Evolutionary conservation across 2,888 invertebrate genomes (phyloP).

Genomic region (Drosophila atripex): DNA sequence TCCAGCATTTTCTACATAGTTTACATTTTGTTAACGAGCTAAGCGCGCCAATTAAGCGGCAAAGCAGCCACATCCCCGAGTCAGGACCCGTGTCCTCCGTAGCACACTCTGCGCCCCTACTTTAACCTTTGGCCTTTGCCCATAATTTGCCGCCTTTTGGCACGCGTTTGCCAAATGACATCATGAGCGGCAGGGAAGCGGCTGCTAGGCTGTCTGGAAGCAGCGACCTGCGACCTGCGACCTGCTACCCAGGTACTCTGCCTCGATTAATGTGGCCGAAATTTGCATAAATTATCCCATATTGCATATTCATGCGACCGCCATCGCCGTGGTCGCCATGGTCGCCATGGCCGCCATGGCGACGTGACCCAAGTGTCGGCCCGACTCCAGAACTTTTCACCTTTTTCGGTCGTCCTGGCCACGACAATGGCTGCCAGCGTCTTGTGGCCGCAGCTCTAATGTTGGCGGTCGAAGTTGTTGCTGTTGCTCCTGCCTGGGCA

Average conservation of each 20-base stretch:
- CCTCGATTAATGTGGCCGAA: conserved; percentile 82
- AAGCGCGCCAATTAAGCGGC: conserved; percentile 76
- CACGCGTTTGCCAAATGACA: conserved; percentile 42
- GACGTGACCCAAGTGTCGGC: conserved; percentile 65
- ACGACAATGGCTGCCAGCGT: conserved; percentile 46
- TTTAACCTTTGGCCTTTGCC: conserved; percentile 59
- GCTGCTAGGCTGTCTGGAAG: not conserved
- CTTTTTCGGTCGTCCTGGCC: conserved; percentile 19
- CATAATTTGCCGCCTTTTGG: conserved; percentile 69
- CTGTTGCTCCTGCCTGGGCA: conserved; percentile 45
- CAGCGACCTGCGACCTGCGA: not conserved
- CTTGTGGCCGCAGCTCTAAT: conserved; percentile 81
- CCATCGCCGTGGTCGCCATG: conserved; percentile 11
- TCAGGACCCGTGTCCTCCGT: conserved; percentile 13
- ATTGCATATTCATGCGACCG: conserved; percentile 83
- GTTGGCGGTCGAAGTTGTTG: conserved; percentile 32
- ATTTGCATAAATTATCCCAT: conserved; percentile 84
- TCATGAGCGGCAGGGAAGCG: conserved; percentile 8
- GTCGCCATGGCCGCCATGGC: conserved; percentile 22
- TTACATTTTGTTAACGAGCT: conserved; percentile 76
- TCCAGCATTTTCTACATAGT: conserved; percentile 68
- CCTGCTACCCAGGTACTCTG: conserved; percentile 40
- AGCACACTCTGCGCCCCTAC: conserved; percentile 56
- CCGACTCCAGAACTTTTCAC: conserved; percentile 27
- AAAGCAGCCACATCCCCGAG: conserved; percentile 31